These are phyloP conservation scores for Augiades crinisus DNA, from an alignment of 2,888 invertebrate genomes.

Conservation along the genomic window DNA sequence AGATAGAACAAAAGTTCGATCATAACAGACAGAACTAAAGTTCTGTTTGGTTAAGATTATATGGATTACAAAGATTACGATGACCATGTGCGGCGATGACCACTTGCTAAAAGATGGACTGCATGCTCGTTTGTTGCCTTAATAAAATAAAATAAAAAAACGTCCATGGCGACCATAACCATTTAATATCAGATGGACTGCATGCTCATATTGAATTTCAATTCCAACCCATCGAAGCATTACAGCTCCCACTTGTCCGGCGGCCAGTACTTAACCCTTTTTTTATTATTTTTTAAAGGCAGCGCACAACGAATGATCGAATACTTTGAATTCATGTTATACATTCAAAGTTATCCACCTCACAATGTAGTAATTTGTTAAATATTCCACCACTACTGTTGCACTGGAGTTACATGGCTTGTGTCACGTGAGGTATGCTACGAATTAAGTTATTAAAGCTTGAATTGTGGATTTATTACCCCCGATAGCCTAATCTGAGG, in stretches of 20 bases:
- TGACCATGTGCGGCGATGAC: no score
- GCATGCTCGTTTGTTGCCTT: no score
- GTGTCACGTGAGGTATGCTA: slow-evolving; percentile 35
- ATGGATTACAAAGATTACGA: no score
- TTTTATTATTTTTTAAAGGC: slow-evolving; percentile 68
- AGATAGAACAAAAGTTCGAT: no score
- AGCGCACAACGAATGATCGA: slow-evolving; percentile 68
- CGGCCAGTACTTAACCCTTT: slow-evolving; percentile 62
- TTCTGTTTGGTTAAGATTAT: no score
- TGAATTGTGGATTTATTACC: slow-evolving; percentile 22
- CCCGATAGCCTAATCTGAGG: slow-evolving; percentile 7
- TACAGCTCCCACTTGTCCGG: slow-evolving; percentile 38
- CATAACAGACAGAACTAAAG: no score
- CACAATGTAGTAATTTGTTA: slow-evolving; percentile 70
- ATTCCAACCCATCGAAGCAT: not conserved
- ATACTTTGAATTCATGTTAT: slow-evolving; percentile 60
- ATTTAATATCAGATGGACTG: no score
- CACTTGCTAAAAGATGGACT: no score
- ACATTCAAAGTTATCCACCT: slow-evolving; percentile 68
- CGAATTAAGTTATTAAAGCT: slow-evolving; percentile 34
- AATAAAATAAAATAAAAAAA: no score
- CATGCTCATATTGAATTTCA: no score
- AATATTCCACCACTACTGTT: slow-evolving; percentile 45
- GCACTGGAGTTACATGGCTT: slow-evolving; percentile 27
- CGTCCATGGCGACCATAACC: no score